Evolutionary conservation across 2,888 invertebrate genomes (phyloP), one percentile per base, ranked within the genome.

Genomic region (Prostheceraeus crozeri): DNA sequence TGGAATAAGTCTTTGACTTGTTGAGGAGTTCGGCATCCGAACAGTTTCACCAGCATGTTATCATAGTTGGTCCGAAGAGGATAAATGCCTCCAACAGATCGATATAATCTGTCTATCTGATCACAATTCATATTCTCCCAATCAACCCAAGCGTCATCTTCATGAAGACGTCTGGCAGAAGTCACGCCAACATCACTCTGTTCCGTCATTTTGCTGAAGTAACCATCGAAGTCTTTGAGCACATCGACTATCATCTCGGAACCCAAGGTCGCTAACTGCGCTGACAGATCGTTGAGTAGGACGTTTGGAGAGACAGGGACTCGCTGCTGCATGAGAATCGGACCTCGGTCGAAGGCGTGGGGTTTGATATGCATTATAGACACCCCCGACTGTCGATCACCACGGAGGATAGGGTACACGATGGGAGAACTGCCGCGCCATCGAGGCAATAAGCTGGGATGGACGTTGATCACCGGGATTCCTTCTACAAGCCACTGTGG

Each of bases 381-480:
- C 10, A 93, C 82, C 30, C 91, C 93, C 6, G 89, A 87, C 65
- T 80, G 77, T 10, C 73, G 70, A 72, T 93, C 91, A 10, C 87
- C 89, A 72, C 85, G 83, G 68, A 89, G 82, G 54, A 94, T 77
- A 0, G 90, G 83, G 76, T 90, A 83, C 56, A 86, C 83, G 51
- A 93, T 85, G 0, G 94, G 94, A 0, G 91, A 86, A 8, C 93
- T 89, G 3, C 94, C 94, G 66, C 93, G 80, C 89, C 89, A 93
- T 58, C 85, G 80, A 0, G 94, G 94, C 63, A 94, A 76, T 52
- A 93, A 75, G 76, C 91, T 91, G 0, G 86, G 89, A 76, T 94
- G 94, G 0, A 93, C 85, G 79, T 94, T 94, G 30, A 93, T 79
- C 80, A 93, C 88, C 25, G 14, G 54, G 27, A 36, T 27, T 57